phyloP scores from a whole-genome alignment of 2,888 invertebrate genomes.

The Hoplodrina blanda region DNA sequence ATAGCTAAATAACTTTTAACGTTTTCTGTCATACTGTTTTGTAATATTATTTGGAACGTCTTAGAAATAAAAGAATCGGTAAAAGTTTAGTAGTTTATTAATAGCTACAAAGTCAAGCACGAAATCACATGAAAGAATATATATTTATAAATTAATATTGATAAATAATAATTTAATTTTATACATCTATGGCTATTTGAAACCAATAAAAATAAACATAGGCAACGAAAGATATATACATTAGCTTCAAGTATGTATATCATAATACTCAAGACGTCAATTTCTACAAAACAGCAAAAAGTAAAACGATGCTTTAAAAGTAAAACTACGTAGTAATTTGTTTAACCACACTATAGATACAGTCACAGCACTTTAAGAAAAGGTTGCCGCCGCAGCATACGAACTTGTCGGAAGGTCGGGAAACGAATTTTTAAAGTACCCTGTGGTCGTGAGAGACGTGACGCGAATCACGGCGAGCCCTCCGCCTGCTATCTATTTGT shows the following conservation, averaged over 20 bases:
- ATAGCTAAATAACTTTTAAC: background rate
- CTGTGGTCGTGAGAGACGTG: conserved; percentile 78
- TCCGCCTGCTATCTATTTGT: conserved; percentile 71
- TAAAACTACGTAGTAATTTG: conserved; percentile 59
- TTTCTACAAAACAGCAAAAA: no score
- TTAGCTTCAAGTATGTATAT: no score
- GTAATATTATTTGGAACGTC: background rate
- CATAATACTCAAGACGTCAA: background rate
- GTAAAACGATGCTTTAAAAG: conserved; percentile 9
- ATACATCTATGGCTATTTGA: no score
- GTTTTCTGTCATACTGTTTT: background rate
- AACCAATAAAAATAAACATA: no score
- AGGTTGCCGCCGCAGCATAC: conserved; percentile 63
- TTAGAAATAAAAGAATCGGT: no score
- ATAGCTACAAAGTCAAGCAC: no score
- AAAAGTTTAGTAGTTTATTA: no score
- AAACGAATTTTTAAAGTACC: conserved; percentile 79
- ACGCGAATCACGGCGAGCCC: conserved; percentile 76
- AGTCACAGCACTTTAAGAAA: conserved; percentile 68
- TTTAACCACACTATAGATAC: conserved; percentile 56
- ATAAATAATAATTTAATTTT: no score
- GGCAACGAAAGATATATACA: background rate
- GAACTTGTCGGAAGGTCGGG: conserved; percentile 67
- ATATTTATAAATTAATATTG: no score
- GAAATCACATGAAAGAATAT: no score